A percentile compares a stretch with the other conserved stretches of the same genome.
phyloP scores from a whole-genome alignment of 2,113 vertebrate genomes.

The Columba janthina region DNA sequence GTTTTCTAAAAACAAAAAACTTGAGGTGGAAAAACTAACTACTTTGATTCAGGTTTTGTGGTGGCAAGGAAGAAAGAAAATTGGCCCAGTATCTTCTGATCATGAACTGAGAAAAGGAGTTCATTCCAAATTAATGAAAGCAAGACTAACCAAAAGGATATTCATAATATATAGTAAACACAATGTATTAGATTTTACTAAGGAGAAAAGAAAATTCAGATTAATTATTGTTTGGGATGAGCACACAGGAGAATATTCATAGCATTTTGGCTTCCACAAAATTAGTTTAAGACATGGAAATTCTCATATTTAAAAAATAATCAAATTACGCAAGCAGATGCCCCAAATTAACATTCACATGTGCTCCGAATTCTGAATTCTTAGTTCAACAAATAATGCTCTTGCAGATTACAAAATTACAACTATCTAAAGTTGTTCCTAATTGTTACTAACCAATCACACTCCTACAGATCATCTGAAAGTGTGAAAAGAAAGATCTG shows the following conservation, averaged over 20 bases:
- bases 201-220: neutral
- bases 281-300: neutral
- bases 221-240: neutral
- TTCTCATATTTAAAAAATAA: neutral
- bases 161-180: neutral
- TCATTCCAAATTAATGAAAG: neutral
- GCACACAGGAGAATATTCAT: neutral
- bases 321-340: neutral
- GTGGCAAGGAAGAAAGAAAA: accelerated
- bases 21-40: neutral
- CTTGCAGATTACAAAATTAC: neutral
- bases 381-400: neutral
- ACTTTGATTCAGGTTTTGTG: neutral
- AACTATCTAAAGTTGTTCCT: neutral
- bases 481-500: neutral
- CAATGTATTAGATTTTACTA: neutral
- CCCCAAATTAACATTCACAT: neutral
- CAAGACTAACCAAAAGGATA: neutral
- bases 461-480: neutral
- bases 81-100: neutral
- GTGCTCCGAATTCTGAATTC: neutral
- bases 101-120: neutral
- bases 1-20: neutral
- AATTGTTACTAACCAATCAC: neutral
- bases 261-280: neutral